Percentiles rank a stretch among this genome's conserved stretches.
Conservation (phyloP, 2,888 invertebrate species). For the Athripsodes cinereus region DNA sequence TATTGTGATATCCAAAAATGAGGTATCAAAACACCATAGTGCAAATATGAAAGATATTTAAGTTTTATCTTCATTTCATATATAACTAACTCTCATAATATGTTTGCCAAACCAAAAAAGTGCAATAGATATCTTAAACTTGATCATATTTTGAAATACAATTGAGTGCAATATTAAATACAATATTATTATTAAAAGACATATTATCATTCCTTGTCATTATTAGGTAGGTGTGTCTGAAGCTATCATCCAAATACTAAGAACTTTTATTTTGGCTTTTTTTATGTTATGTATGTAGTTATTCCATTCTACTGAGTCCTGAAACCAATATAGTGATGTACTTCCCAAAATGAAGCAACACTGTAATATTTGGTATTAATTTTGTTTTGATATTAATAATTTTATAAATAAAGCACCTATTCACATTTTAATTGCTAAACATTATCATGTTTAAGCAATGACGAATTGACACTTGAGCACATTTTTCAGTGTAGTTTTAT, state of each 20-base stretch:
- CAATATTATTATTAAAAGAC: not conserved
- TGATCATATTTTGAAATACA: not conserved
- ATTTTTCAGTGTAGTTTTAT: conserved; percentile 2
- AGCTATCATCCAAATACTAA: not conserved
- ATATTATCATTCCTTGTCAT: not conserved
- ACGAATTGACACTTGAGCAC: conserved; percentile 19
- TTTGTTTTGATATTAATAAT: not conserved
- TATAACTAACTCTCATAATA: not conserved
- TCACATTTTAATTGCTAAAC: conserved; percentile 15
- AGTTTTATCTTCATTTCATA: not conserved
- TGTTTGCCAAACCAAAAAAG: not conserved
- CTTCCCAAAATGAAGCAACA: not conserved
- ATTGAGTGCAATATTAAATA: conserved; percentile 2
- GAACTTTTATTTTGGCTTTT: not conserved
- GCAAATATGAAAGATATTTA: not conserved
- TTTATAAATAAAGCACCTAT: conserved; percentile 18
- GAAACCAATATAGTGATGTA: not conserved
- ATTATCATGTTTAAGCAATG: conserved; percentile 17
- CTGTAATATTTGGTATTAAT: conserved; percentile 1
- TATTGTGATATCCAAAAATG: conserved; percentile 1
- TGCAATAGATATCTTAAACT: not conserved
- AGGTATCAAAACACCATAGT: conserved; percentile 1
- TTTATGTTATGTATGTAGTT: not conserved
- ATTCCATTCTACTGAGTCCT: not conserved
- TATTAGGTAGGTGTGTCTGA: not conserved